Evolutionary conservation across 1,140 invertebrate species (phyloP), one percentile per base, ranked within the genome.

Genomic region (Chlorops oryzae): DNA sequence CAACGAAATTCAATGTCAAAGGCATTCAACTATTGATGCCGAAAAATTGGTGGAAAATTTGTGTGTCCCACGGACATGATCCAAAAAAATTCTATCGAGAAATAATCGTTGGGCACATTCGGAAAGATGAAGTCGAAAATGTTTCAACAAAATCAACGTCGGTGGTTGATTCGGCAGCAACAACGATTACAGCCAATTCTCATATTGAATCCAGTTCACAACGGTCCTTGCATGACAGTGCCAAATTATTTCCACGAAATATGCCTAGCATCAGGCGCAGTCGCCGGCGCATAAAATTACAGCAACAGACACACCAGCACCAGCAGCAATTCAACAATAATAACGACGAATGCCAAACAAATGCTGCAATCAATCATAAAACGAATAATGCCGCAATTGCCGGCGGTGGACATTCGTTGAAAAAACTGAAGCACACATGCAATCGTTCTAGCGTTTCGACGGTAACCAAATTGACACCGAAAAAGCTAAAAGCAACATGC

Each of bases 201-300:
- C n/a, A n/a, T n/a, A n/a, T n/a, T n/a, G 48, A 42, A 17, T 37
- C 51, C 21, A 43, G 39, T 17, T 53, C 51, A 4, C 51, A 53
- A 22, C 41, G 41, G n/a, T 53, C 51, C 17, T 20, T 37, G 45
- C 57, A 59, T 45, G 65, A 69, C 38, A 44, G 42, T 15, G 50
- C 65, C 34, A 69, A 65, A 47, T 53, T 69, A 23, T 69, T 69
- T 52, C 65, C 65, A 27, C 58, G 65, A n/a, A 69, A 69, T 37
- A 69, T 69, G 65, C 65, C 65, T 21, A 69, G 65, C 52, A 69
- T 69, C 21, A 49, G 65, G 1, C 53, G 65, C 12, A 69, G 65
- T 51, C 61, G 65, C 0, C 41, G 65, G 0, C 51, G 65, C 17
- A 24, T 46, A 37, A 46, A 39, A 15, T 5, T 3, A 10, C 24